Percentiles rank a stretch among this genome's conserved stretches.
These are phyloP conservation scores for Lepidiolamprologus cunningtoni DNA, from an alignment of 2,113 vertebrate genomes.

Conservation along the genomic window DNA sequence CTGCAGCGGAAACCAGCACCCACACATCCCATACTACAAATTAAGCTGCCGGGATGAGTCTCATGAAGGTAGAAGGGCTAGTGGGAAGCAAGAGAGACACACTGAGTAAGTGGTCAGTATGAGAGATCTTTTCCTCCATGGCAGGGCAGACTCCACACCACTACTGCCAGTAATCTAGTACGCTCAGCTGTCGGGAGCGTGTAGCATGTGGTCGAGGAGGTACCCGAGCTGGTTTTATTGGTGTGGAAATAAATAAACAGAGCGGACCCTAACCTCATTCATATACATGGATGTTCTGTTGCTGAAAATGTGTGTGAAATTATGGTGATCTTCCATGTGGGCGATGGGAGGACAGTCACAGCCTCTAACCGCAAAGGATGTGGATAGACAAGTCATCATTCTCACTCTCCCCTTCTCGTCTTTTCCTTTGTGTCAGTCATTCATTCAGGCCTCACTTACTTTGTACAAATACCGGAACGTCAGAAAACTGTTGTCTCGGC, in stretches of 20 bases:
- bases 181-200: conserved; percentile 22
- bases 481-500: not conserved
- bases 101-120: not conserved
- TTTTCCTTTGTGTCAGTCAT: not conserved
- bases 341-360: conserved; percentile 24
- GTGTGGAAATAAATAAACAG: conserved; percentile 39
- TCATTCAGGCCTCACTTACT: not conserved
- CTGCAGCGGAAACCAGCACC: conserved; percentile 43
- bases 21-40: conserved; percentile 18
- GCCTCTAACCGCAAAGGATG: conserved; percentile 43
- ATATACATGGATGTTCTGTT: conserved; percentile 25
- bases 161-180: conserved; percentile 42
- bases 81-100: conserved; percentile 1
- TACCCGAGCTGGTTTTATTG: conserved; percentile 3
- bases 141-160: conserved; percentile 4
- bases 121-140: conserved; percentile 52
- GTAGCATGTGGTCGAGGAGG: conserved; percentile 7
- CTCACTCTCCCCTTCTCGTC: not conserved
- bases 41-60: not conserved
- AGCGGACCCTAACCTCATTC: not conserved
- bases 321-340: conserved; percentile 13
- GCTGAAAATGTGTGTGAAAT: conserved; percentile 23
- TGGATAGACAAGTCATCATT: not conserved
- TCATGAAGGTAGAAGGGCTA: not conserved
- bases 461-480: not conserved